Evolutionary conservation across 2,888 invertebrate genomes (phyloP).

Genomic region (Perizoma flavofasciatum): DNA sequence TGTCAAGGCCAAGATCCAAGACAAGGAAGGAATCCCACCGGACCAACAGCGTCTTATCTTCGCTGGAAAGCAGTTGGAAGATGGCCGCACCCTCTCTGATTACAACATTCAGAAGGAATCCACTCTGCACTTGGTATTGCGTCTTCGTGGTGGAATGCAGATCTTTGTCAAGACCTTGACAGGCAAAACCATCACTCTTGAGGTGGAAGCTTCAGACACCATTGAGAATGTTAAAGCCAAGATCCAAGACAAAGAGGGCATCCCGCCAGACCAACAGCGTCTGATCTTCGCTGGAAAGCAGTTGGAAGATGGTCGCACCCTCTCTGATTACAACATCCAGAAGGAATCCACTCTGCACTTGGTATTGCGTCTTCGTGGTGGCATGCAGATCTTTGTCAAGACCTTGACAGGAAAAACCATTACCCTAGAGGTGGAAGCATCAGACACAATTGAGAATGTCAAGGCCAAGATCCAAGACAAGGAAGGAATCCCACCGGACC

Average conservation of each 20-base stretch:
- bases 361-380: no score
- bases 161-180: no score
- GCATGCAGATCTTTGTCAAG: conserved; percentile 48
- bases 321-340: no score
- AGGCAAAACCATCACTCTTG: no score
- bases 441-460: conserved; percentile 58
- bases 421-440: conserved; percentile 54
- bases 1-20: no score
- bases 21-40: no score
- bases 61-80: conserved; percentile 52
- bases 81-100: conserved; percentile 50
- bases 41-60: conserved; percentile 53
- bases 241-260: no score
- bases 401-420: conserved; percentile 58
- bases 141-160: conserved; percentile 60
- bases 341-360: no score
- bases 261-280: no score
- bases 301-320: no score
- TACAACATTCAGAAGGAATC: conserved; percentile 66
- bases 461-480: conserved; percentile 60
- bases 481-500: conserved; percentile 58
- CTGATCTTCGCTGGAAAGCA: no score
- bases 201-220: conserved; percentile 15
- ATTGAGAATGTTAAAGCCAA: no score
- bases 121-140: conserved; percentile 59